phyloP scores from a whole-genome alignment of 2,888 invertebrate genomes.

The Trypoxylon attenuatum region DNA sequence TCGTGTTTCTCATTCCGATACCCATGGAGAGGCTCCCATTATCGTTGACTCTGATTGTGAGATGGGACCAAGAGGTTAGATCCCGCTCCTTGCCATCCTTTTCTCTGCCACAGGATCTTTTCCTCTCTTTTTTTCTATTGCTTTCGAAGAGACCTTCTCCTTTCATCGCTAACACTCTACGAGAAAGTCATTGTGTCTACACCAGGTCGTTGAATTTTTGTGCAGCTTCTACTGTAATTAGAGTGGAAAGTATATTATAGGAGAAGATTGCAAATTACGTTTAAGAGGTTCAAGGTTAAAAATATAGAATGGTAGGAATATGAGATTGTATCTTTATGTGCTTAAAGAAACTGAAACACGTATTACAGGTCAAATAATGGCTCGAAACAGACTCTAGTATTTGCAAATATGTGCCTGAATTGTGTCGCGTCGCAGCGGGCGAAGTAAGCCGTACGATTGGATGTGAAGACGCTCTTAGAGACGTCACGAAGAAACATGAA shows the following conservation, averaged over 20 bases:
- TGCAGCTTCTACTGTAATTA: no score
- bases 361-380: no score
- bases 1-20: constrained; percentile 28
- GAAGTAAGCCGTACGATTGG: constrained; percentile 25
- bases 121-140: not conserved
- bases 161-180: constrained; percentile 3
- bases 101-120: not conserved
- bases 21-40: constrained; percentile 40
- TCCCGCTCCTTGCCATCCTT: constrained; percentile 12
- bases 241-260: no score
- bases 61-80: constrained; percentile 31
- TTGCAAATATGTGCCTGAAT: constrained; percentile 36
- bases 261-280: no score
- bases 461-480: constrained; percentile 26
- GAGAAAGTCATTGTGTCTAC: constrained; percentile 42
- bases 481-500: constrained; percentile 29
- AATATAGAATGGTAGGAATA: no score
- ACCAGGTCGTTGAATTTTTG: not conserved
- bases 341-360: no score
- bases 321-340: no score
- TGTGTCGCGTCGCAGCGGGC: no score
- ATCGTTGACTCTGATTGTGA: constrained; percentile 18
- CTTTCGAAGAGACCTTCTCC: constrained; percentile 2
- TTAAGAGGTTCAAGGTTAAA: no score
- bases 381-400: no score